Evolutionary conservation across 2,113 vertebrate species (phyloP).

Genomic region (Hemiprocne comata): DNA sequence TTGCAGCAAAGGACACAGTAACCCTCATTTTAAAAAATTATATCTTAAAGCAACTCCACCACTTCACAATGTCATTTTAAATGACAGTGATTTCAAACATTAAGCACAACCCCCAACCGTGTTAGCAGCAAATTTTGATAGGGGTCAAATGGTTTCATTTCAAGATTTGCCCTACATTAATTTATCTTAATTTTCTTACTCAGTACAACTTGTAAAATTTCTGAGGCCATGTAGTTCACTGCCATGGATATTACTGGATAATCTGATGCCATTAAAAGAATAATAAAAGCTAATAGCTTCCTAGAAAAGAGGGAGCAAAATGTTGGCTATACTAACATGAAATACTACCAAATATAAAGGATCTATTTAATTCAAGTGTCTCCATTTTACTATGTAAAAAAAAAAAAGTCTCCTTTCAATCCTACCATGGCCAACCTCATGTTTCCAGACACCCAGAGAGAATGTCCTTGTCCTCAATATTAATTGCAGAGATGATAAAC

Average conservation of each 20-base stretch:
- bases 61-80: neutral
- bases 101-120: neutral
- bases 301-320: neutral
- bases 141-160: slow-evolving; percentile 7
- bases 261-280: neutral
- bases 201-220: neutral
- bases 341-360: neutral
- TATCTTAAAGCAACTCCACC: neutral
- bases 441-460: neutral
- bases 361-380: neutral
- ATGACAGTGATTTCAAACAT: neutral
- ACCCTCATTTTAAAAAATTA: neutral
- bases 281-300: neutral
- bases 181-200: neutral
- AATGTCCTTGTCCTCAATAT: neutral
- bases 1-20: neutral
- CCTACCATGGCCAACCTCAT: neutral
- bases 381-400: neutral
- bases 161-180: neutral
- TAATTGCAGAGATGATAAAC: neutral
- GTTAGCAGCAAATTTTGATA: slow-evolving; percentile 17
- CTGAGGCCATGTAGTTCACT: neutral
- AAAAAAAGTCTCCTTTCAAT: neutral
- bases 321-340: neutral
- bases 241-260: neutral